A percentile compares a stretch with the other conserved stretches of the same genome.
These are phyloP conservation scores for Tympanoctomys barrerae DNA, from an alignment of 2,797 vertebrate species.

Conservation along the genomic window DNA sequence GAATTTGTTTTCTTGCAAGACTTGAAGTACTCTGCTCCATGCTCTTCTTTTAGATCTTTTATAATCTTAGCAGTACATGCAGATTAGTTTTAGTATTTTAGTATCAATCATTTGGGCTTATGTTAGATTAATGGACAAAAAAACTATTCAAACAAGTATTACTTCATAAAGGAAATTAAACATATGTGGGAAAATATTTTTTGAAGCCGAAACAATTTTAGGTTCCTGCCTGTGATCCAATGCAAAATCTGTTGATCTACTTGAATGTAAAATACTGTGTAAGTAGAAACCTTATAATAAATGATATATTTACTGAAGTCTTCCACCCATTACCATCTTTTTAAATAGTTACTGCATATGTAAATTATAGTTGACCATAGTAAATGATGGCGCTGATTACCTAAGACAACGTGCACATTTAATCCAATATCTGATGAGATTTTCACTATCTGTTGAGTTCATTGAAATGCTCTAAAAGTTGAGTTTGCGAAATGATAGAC, in stretches of 20 bases:
- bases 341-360: background rate
- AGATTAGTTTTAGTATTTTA: constrained; percentile 30
- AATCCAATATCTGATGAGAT: background rate
- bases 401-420: background rate
- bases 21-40: too few relatives aligned
- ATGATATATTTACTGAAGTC: background rate
- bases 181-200: background rate
- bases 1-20: too few relatives aligned
- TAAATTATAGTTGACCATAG: constrained; percentile 1
- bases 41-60: constrained; percentile 37
- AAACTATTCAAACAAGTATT: constrained; percentile 49
- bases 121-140: constrained; percentile 1
- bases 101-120: background rate
- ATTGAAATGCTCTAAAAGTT: constrained; percentile 30
- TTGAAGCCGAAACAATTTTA: background rate
- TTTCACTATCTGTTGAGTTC: background rate
- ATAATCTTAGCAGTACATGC: background rate
- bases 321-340: background rate
- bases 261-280: background rate
- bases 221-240: background rate
- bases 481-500: constrained; percentile 42
- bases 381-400: background rate
- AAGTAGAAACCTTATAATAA: background rate
- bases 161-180: constrained; percentile 34
- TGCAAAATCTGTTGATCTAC: background rate